Conservation (phyloP, 1,140 invertebrate species). For the Tetramorium simillimum region DNA sequence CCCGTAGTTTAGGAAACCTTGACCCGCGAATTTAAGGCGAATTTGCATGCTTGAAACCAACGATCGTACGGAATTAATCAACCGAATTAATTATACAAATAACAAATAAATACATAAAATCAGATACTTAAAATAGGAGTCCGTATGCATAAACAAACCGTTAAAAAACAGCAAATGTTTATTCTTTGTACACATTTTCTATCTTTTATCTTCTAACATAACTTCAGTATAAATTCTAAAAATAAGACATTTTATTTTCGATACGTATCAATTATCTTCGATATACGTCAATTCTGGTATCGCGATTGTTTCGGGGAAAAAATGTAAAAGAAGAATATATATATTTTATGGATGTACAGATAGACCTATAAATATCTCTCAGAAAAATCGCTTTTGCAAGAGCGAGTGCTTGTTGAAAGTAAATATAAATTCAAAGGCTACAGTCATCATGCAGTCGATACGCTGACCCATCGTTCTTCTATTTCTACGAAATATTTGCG, state of each 20-base stretch:
- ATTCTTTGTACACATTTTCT: neutral
- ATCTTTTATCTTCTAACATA: neutral
- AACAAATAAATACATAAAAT: neutral
- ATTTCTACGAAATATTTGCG: constrained; percentile 54
- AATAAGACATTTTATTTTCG: neutral
- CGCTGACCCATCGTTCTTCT: constrained; percentile 26
- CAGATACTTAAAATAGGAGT: neutral
- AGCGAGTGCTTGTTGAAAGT: neutral
- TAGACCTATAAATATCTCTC: neutral
- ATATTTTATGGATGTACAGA: neutral
- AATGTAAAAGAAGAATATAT: neutral
- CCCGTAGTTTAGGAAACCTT: neutral
- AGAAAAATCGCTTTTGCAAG: constrained; percentile 13
- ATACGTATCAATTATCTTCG: neutral
- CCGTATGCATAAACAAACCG: neutral
- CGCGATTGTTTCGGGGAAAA: neutral
- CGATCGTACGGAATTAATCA: neutral
- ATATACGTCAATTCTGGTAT: neutral
- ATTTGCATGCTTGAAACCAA: neutral
- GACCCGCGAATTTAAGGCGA: neutral
- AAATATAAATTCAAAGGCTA: constrained; percentile 33
- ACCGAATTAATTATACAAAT: neutral
- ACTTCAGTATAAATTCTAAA: neutral
- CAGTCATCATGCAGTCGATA: constrained; percentile 40
- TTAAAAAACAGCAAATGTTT: neutral